Evolutionary conservation across 2,113 vertebrate genomes (phyloP).

Genomic region (Scalopus aquaticus): DNA sequence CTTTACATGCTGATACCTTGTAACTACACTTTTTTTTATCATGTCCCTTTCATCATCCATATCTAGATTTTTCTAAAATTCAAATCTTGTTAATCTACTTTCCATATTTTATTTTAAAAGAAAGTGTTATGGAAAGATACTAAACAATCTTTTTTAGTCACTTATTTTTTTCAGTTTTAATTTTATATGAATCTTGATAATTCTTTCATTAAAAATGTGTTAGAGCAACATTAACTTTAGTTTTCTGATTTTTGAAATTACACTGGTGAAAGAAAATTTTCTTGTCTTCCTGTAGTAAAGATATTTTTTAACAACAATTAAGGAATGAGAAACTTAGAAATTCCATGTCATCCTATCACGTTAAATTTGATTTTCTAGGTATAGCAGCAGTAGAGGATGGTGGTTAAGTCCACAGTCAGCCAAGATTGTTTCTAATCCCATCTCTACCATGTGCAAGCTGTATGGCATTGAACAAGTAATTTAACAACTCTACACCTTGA

Average conservation of each 20-base stretch:
- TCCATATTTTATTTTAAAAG: not conserved
- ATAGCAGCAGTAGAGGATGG: not conserved
- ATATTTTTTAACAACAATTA: not conserved
- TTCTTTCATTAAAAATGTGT: not conserved
- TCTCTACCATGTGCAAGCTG: not conserved
- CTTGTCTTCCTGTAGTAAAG: not conserved
- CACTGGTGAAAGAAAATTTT: not conserved
- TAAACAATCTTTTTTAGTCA: not conserved
- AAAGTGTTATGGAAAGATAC: not conserved
- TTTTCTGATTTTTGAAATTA: not conserved
- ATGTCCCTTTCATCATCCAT: not conserved
- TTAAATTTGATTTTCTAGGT: constrained; percentile 1
- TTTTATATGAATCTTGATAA: not conserved
- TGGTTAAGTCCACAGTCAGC: not conserved
- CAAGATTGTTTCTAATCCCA: constrained; percentile 3
- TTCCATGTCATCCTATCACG: not conserved
- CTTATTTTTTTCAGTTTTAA: not conserved
- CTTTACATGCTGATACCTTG: not conserved
- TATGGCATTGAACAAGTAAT: not conserved
- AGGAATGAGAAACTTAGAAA: constrained; percentile 11
- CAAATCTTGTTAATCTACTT: not conserved
- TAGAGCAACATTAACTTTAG: not conserved
- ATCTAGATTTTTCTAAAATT: constrained; percentile 21
- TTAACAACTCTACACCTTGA: not conserved
- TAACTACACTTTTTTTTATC: not conserved